These are phyloP conservation scores for Hippocampus kuda DNA, from an alignment of 2,797 vertebrate species.

Conservation along the genomic window DNA sequence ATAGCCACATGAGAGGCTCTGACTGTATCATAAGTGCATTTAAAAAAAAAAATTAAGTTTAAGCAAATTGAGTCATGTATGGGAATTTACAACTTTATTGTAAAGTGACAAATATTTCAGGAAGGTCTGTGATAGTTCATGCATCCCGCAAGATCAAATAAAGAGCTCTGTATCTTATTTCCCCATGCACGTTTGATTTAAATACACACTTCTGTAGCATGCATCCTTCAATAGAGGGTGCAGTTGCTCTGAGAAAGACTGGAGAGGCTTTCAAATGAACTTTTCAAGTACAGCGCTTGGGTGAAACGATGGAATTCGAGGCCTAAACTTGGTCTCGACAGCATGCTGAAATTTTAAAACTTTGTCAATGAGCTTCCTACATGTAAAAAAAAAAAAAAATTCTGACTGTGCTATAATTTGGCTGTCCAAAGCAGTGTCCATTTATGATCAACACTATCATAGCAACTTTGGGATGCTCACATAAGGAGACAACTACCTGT, in stretches of 20 bases:
- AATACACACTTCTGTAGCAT: background rate
- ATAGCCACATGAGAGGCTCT: background rate
- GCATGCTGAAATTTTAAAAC: background rate
- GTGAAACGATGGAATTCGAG: background rate
- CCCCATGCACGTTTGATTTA: background rate
- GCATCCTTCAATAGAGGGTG: slow-evolving; percentile 52
- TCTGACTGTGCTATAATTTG: background rate
- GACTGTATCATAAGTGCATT: background rate
- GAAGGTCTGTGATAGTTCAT: background rate
- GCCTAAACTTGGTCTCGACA: background rate
- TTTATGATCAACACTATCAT: background rate
- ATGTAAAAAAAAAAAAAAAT: background rate
- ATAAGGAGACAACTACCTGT: background rate
- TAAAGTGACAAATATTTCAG: background rate
- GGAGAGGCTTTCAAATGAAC: background rate
- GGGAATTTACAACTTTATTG: background rate
- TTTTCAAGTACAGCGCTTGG: too few relatives aligned
- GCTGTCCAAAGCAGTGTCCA: background rate
- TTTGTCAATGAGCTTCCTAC: background rate
- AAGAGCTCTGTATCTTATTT: background rate
- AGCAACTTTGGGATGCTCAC: background rate
- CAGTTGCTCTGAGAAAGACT: slow-evolving; percentile 22
- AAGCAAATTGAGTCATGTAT: background rate
- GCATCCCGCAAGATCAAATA: background rate
- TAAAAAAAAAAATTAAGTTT: background rate